A percentile compares a stretch with the other conserved stretches of the same genome.
Conservation (phyloP, 2,113 vertebrate genomes). For the Nymphicus hollandicus region DNA sequence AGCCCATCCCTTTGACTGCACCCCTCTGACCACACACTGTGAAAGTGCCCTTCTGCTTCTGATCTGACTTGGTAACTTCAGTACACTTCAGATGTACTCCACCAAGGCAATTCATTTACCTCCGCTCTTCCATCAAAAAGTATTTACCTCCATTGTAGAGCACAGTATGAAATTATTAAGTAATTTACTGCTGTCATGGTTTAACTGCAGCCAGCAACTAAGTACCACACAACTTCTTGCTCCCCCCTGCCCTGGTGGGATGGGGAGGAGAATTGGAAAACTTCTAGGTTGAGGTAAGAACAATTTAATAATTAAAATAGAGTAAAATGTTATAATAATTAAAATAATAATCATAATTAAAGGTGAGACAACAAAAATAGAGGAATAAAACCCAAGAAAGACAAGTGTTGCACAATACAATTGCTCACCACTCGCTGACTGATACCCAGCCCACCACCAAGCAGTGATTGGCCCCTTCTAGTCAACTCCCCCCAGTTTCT, state of each 20-base stretch:
- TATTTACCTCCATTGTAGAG: background rate
- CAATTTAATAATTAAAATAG: background rate
- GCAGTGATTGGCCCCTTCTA: background rate
- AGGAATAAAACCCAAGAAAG: background rate
- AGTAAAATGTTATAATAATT: background rate
- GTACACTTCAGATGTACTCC: background rate
- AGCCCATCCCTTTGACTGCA: background rate
- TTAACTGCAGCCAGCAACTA: background rate
- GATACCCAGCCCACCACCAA: background rate
- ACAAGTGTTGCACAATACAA: background rate
- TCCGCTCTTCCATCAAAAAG: background rate
- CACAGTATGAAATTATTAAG: background rate
- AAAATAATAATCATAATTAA: background rate
- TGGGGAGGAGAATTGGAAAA: background rate
- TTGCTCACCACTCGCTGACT: background rate
- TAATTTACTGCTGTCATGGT: background rate
- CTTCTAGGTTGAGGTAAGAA: background rate
- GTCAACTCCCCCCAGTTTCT: background rate
- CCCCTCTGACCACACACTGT: rapidly evolving
- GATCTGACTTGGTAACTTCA: background rate
- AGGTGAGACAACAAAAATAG: background rate
- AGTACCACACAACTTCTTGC: background rate
- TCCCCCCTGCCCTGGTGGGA: background rate
- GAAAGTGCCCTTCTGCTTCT: background rate
- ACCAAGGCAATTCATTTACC: background rate